Conservation (phyloP, 2,113 vertebrate genomes). For the Romanogobio albipinnatus region DNA sequence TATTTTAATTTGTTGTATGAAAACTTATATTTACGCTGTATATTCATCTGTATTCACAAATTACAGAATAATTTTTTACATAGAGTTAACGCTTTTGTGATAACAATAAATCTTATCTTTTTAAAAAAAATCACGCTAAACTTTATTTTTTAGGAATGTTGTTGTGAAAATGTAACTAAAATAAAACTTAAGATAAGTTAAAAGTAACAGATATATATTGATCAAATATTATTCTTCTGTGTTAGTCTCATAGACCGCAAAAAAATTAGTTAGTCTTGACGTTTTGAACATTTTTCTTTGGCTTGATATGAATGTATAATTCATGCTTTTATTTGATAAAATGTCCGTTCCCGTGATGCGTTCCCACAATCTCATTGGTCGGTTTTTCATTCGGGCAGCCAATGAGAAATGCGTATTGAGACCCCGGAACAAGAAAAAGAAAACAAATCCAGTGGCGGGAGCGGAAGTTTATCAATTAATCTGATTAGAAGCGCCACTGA, state of each 20-base stretch:
- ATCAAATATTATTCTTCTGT: too few relatives aligned
- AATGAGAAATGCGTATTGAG: neutral
- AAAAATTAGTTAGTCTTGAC: too few relatives aligned
- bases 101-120: neutral
- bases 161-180: too few relatives aligned
- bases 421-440: conserved; percentile 30
- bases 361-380: conserved; percentile 18
- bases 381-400: neutral
- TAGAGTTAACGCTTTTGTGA: neutral
- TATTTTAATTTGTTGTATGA: too few relatives aligned
- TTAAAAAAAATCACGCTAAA: neutral
- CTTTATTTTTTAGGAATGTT: neutral
- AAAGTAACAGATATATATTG: too few relatives aligned
- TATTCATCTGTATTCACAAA: too few relatives aligned
- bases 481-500: neutral
- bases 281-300: too few relatives aligned
- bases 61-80: neutral
- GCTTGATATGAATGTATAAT: neutral
- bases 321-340: neutral
- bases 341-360: neutral
- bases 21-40: too few relatives aligned
- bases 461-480: neutral
- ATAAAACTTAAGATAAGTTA: too few relatives aligned
- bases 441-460: conserved; percentile 43
- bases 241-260: too few relatives aligned